phyloP scores from a whole-genome alignment of 2,797 vertebrate species.

The Nothura maculosa region DNA sequence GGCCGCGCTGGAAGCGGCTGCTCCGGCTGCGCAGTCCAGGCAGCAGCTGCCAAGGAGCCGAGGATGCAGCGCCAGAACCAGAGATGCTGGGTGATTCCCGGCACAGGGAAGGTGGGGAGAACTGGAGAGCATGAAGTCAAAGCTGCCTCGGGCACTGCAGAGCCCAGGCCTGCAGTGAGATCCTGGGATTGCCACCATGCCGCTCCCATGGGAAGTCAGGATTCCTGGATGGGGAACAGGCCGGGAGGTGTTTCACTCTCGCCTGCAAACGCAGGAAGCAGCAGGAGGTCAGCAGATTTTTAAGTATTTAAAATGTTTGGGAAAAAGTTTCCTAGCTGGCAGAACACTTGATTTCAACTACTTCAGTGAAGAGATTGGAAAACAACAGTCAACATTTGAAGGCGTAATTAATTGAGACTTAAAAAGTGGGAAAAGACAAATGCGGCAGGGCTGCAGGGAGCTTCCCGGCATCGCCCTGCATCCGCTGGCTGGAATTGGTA shows the following conservation, averaged over 20 bases:
- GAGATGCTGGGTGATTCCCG: not conserved
- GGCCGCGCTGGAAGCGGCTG: not conserved
- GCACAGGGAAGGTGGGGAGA: not conserved
- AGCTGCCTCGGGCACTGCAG: rapidly evolving
- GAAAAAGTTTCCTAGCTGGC: constrained; percentile 18
- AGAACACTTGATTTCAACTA: constrained; percentile 45
- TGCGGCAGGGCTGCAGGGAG: not conserved
- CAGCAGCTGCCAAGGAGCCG: not conserved
- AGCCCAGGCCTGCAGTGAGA: not conserved
- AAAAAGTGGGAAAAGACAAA: not conserved
- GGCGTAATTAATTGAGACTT: constrained; percentile 33
- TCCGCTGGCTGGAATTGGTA: not conserved
- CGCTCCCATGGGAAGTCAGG: not conserved
- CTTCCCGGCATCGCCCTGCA: no score
- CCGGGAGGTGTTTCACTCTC: not conserved
- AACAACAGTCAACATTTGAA: constrained; percentile 38
- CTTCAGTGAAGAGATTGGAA: constrained; percentile 6
- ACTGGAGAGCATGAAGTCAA: not conserved
- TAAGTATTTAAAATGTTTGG: not conserved
- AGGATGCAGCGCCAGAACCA: rapidly evolving
- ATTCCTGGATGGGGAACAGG: not conserved
- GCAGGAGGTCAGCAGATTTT: not conserved
- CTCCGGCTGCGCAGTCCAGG: not conserved
- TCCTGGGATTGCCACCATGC: no score
- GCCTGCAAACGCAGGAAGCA: not conserved